Evolutionary conservation across 2,113 vertebrate genomes (phyloP).

Genomic region (Regulus satrapa): DNA sequence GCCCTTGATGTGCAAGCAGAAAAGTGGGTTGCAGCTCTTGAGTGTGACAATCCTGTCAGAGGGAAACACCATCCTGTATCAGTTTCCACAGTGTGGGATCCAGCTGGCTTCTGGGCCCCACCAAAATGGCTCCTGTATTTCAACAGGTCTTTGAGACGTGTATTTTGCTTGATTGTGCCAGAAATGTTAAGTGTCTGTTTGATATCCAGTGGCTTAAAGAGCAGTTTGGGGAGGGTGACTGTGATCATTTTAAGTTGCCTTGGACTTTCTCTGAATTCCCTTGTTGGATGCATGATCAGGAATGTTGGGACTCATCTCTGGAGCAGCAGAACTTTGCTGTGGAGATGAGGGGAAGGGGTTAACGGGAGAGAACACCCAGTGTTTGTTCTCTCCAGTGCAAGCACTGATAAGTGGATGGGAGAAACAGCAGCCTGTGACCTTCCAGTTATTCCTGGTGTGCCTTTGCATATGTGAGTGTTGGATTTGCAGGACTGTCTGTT

Average conservation of each 20-base stretch:
- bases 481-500: neutral
- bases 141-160: accelerated
- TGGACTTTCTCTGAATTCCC: neutral
- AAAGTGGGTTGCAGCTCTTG: neutral
- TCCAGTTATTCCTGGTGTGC: conserved; percentile 21
- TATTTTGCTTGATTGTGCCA: neutral
- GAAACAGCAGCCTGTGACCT: conserved; percentile 28
- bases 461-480: neutral
- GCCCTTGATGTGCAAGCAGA: neutral
- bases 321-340: neutral
- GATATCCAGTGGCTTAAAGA: neutral
- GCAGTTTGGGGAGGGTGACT: neutral
- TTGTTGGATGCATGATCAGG: accelerated
- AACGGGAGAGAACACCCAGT: conserved; percentile 4
- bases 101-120: accelerated
- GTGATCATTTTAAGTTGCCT: neutral
- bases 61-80: accelerated
- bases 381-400: conserved; percentile 30
- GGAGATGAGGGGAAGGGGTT: neutral
- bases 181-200: neutral
- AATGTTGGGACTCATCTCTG: neutral
- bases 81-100: neutral
- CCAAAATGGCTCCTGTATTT: neutral
- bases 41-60: neutral
- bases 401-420: conserved; percentile 40